These are phyloP conservation scores for Thumatha senex DNA, from an alignment of 2,888 invertebrate species.

Conservation along the genomic window DNA sequence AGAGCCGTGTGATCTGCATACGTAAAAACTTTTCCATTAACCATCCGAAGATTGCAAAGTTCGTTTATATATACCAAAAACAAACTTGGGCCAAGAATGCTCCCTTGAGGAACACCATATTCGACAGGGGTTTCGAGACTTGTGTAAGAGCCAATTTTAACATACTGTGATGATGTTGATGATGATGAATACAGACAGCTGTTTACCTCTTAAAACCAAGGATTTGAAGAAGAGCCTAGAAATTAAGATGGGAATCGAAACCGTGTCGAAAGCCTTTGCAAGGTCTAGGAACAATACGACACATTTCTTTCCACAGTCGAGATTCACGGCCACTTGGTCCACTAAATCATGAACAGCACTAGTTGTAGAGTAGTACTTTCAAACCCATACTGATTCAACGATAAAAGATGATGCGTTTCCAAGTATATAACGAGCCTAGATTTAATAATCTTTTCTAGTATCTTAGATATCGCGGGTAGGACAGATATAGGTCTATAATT, in stretches of 20 bases:
- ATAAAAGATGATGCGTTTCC: neutral
- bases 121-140: neutral
- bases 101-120: neutral
- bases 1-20: neutral
- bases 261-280: neutral
- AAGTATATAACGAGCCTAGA: neutral
- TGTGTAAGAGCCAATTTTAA: neutral
- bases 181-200: neutral
- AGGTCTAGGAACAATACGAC: neutral
- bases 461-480: neutral
- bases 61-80: neutral
- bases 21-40: neutral
- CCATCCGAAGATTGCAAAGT: neutral
- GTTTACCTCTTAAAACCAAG: neutral
- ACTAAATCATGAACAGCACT: neutral
- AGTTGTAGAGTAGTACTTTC: neutral
- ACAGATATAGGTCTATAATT: neutral
- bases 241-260: neutral
- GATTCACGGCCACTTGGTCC: neutral
- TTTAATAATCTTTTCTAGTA: neutral
- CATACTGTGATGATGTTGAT: neutral
- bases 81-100: neutral
- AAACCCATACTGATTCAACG: neutral
- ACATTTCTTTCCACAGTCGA: neutral
- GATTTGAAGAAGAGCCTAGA: neutral